phyloP scores from a whole-genome alignment of 2,113 vertebrate species.

The Rhabdomys dilectus region DNA sequence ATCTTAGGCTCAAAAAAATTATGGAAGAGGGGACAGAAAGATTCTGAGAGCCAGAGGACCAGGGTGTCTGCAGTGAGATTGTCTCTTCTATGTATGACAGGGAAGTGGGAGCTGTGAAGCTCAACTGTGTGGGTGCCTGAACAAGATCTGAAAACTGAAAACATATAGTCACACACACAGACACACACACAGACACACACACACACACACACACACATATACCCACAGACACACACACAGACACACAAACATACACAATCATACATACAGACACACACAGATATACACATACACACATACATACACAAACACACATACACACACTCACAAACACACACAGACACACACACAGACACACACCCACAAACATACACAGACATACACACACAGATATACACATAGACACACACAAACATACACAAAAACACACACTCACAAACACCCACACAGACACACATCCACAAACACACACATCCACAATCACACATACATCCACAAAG shows the following conservation, averaged over 20 bases:
- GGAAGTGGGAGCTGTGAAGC: background rate
- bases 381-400: too few species aligned
- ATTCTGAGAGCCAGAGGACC: background rate
- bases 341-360: background rate
- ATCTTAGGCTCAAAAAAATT: background rate
- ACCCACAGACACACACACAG: background rate
- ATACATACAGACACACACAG: too few species aligned
- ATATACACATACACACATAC: too few species aligned
- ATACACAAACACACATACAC: too few species aligned
- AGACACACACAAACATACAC: background rate
- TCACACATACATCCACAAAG: too few species aligned
- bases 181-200: background rate
- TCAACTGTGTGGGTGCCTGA: background rate
- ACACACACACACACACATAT: too few species aligned
- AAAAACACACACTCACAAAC: too few species aligned
- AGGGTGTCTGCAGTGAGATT: background rate
- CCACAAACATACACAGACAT: rapidly evolving
- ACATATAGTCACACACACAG: background rate
- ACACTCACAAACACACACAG: too few species aligned
- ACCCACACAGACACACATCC: too few species aligned
- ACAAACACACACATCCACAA: too few species aligned
- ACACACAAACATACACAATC: too few species aligned
- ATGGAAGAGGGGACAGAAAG: background rate
- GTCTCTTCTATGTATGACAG: background rate
- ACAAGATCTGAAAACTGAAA: background rate